Evolutionary conservation across 2,797 vertebrate species (phyloP), one percentile per base, ranked within the genome.

Genomic region (Scleropages formosus): DNA sequence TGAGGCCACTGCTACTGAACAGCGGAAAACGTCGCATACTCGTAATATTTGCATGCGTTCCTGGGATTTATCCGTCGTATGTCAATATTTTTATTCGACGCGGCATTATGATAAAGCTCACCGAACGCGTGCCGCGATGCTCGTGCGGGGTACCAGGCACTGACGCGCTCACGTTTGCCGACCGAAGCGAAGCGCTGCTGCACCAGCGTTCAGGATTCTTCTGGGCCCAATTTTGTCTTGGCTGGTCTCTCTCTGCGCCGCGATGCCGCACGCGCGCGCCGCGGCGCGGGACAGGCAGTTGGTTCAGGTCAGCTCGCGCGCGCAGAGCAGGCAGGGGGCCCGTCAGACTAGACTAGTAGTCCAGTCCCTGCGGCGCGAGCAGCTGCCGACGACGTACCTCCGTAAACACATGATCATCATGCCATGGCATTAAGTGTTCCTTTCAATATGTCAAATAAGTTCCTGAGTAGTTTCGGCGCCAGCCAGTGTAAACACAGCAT

Each of bases 171-270:
- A 31, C 31, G 47, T 72, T 26, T 26, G 62, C 53, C 27, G 61
- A 15, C 59, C 58, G 20, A 61, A 24, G 27, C 31, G 6, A 39
- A 39, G 12, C 0, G 53, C 39, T 26, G 10, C 20, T 74, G 49
- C 18, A 70, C 22, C 20, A 2, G 31, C n/a, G n/a, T 8, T 9
- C 62, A n/a, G n/a, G n/a, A n/a, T n/a, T n/a, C n/a, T n/a, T n/a
- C n/a, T n/a, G n/a, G 56, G 59, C 77, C 83, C 73, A 89, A 87
- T 89, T 91, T 90, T 89, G 87, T 88, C 88, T 79, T 91, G 88
- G 84, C 82, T 84, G 89, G 89, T 90, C 90, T 87, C 78, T 77
- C 47, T 15, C 47, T n/a, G 47, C 47, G 7, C 53, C 53, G 22
- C 18, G 8, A 51, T 53, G 47, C 51, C 12, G 12, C 47, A 24